Percentiles rank a stretch among this genome's conserved stretches.
Evolutionary conservation across 2,113 vertebrate species (phyloP).

Genomic region (Myiozetetes cayanensis): DNA sequence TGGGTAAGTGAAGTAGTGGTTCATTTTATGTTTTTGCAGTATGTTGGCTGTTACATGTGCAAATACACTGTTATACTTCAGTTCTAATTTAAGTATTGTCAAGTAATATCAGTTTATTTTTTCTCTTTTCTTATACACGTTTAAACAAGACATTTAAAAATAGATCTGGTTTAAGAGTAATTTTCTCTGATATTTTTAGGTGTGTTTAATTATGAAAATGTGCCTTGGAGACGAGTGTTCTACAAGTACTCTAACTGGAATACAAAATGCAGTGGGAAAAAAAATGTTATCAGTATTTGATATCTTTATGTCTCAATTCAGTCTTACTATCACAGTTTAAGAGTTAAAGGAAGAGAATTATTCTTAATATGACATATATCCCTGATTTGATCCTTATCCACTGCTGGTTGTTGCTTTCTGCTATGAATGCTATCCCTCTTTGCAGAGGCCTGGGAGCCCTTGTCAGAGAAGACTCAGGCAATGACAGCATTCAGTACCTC

Average conservation of each 20-base stretch:
- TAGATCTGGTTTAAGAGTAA: neutral
- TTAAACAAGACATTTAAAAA: neutral
- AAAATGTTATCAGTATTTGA: neutral
- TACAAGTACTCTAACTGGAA: neutral
- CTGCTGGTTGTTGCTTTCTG: neutral
- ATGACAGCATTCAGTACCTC: neutral
- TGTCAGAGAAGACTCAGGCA: neutral
- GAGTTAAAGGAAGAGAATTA: neutral
- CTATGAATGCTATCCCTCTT: neutral
- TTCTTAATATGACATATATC: neutral
- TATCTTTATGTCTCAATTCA: neutral
- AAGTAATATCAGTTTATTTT: neutral
- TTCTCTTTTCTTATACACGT: neutral
- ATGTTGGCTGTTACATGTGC: neutral
- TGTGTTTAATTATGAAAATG: neutral
- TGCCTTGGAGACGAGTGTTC: neutral
- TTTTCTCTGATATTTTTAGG: neutral
- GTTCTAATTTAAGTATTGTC: neutral
- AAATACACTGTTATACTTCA: neutral
- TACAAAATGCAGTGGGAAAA: neutral
- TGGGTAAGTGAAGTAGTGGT: neutral
- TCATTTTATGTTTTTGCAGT: neutral
- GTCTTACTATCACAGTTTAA: neutral
- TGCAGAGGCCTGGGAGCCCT: neutral
- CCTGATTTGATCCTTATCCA: rapidly evolving